These are phyloP conservation scores for Automeris io DNA, from an alignment of 2,888 invertebrate species.

Conservation along the genomic window DNA sequence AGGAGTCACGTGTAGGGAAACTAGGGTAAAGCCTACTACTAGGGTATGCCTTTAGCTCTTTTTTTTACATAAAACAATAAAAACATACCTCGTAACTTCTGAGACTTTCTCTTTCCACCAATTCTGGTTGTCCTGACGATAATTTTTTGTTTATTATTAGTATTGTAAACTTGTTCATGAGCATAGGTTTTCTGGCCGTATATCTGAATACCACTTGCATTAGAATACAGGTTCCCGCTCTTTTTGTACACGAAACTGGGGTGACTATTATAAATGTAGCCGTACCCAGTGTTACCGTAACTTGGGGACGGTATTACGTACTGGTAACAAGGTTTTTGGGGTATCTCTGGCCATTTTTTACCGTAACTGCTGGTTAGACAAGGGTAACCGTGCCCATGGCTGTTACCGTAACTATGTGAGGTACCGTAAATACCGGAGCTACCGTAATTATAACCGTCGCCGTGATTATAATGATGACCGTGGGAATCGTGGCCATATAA, in stretches of 20 bases:
- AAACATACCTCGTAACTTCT: constrained; percentile 43
- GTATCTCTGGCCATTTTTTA: constrained; percentile 15
- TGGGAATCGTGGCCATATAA: constrained; percentile 32
- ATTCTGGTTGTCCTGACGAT: constrained; percentile 48
- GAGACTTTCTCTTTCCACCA: constrained; percentile 30
- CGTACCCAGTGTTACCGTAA: not conserved
- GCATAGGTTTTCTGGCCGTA: constrained; percentile 40
- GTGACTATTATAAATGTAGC: constrained; percentile 14
- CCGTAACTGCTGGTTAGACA: not conserved
- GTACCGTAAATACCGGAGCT: too few relatives aligned
- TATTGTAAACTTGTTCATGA: constrained; percentile 42
- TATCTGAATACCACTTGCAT: constrained; percentile 23
- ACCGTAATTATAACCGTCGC: not conserved
- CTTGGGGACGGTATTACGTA: not conserved
- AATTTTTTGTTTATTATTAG: constrained; percentile 49
- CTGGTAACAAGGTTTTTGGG: not conserved
- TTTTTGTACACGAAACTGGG: constrained; percentile 21
- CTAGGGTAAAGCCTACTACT: too few relatives aligned
- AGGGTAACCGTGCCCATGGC: not conserved
- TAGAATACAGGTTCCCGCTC: constrained; percentile 33
- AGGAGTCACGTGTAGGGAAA: too few relatives aligned
- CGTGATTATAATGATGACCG: constrained; percentile 13
- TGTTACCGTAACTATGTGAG: constrained; percentile 2
- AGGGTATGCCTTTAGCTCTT: constrained; percentile 1
- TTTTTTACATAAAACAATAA: not conserved